Percentiles rank a stretch among this genome's conserved stretches.
Conservation (phyloP, 2,113 vertebrate species). For the Tupaia tana region DNA sequence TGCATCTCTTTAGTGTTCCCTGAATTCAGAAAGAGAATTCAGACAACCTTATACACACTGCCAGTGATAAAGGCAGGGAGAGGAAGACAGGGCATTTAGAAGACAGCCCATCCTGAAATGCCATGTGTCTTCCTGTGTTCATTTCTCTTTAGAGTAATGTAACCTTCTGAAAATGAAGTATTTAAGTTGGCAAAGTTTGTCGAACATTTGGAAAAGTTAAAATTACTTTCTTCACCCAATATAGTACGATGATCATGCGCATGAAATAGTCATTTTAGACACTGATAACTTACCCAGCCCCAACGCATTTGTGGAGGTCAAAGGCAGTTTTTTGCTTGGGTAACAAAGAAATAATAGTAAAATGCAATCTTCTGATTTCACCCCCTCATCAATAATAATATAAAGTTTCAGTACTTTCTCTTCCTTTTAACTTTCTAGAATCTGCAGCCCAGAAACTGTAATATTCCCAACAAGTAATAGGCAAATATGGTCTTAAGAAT, state of each 20-base stretch:
- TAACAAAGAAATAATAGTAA: conserved; percentile 11
- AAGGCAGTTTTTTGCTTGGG: not conserved
- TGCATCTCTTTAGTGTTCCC: not conserved
- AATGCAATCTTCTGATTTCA: not conserved
- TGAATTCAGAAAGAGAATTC: not conserved
- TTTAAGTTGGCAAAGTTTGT: conserved; percentile 37
- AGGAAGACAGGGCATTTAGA: not conserved
- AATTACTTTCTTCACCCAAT: conserved; percentile 46
- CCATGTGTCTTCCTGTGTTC: not conserved
- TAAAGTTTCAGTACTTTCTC: not conserved
- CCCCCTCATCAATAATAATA: not conserved
- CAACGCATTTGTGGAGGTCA: conserved; percentile 12
- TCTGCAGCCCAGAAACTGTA: not conserved
- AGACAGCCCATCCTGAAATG: not conserved
- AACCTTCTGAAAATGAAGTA: conserved; percentile 34
- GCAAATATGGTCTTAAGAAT: not conserved
- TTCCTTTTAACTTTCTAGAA: conserved; percentile 3
- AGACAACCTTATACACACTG: not conserved
- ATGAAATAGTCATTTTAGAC: conserved; percentile 29
- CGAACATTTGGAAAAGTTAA: not conserved
- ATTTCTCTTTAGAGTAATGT: conserved; percentile 18
- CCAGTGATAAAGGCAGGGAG: not conserved
- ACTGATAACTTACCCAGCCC: not conserved
- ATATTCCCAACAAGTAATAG: not conserved
- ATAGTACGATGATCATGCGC: not conserved